These are phyloP conservation scores for Stictonetta naevosa DNA, from an alignment of 2,113 vertebrate genomes.

Conservation along the genomic window DNA sequence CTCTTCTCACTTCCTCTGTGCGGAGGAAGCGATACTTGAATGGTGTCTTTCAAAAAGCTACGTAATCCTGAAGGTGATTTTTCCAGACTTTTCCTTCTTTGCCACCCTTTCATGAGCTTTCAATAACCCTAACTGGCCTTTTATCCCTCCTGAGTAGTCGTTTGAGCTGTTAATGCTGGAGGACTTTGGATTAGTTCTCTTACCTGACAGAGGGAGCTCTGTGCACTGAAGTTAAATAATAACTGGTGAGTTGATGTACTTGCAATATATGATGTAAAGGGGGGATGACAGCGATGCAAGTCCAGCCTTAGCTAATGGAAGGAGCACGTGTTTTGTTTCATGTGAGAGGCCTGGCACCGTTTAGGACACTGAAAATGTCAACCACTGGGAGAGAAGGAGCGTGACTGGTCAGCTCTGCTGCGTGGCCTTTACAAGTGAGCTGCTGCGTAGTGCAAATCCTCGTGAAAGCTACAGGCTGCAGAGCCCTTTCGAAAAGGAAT, in stretches of 20 bases:
- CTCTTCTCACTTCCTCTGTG: slow-evolving; percentile 70
- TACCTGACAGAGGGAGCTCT: background rate
- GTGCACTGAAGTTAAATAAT: background rate
- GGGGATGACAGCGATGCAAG: background rate
- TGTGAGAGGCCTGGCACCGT: background rate
- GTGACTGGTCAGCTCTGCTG: background rate
- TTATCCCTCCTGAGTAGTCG: background rate
- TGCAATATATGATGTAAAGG: background rate
- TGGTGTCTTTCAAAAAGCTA: background rate
- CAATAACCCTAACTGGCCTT: background rate
- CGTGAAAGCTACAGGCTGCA: background rate
- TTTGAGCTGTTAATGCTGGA: background rate
- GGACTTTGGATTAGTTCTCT: background rate
- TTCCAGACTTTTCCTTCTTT: background rate
- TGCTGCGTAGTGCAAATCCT: background rate
- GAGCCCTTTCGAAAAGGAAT: background rate
- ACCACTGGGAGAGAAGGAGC: background rate
- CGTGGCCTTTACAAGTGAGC: background rate
- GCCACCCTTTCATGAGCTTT: background rate
- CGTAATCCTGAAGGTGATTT: background rate
- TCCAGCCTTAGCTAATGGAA: background rate
- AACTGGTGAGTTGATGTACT: background rate
- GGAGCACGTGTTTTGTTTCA: rapidly evolving
- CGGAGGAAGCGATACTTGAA: slow-evolving; percentile 71
- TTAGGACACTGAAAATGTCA: background rate